Evolutionary conservation across 2,888 invertebrate species (phyloP), one percentile per base, ranked within the genome.

Genomic region (Trachelus troglodyta): DNA sequence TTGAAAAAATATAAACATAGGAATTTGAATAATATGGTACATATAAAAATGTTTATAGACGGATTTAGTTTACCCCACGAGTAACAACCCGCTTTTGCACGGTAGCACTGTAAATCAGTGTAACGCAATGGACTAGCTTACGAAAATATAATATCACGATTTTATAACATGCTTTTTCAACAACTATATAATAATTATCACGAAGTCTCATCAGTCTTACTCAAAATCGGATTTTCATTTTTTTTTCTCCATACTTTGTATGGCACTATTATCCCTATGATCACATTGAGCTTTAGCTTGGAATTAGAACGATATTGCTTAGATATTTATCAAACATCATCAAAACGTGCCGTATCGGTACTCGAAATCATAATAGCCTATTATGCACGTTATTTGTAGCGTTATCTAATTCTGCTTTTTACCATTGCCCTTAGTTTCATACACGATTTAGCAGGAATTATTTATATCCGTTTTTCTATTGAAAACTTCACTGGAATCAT

Each of bases 201-300:
- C 83, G 81, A 84, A 84, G 84, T 78, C 77, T 84, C 81, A 82
- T 89, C 89, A 89, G 89, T 89, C 89, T 89, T 88, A 80, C 81
- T 82, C 73, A 75, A 75, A 74, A 75, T 75, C 31, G 75, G 69
- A 77, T 69, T 74, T 11, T 30, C 37, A 37, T 71, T 69, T 69
- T 76, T 76, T 6, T 23, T 56, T 56, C 15, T 23, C 56, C 23
- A 56, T 56, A 23, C 23, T 9, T 23, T 9, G 23, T 56, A 56
- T 15, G 23, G 2, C 56, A 15, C 33, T 71, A 31, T 9, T 78
- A 82, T 83, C 77, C 73, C 76, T 81, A 80, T 73, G 77, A 83
- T 76, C 75, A 80, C 69, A 82, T 75, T 82, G 77, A 83, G 74
- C 77, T 77, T 77, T 75, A 77, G 75, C 77, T 74, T 79, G 76